phyloP scores from a whole-genome alignment of 1,140 invertebrate species.

The Cryptotermes secundus region DNA sequence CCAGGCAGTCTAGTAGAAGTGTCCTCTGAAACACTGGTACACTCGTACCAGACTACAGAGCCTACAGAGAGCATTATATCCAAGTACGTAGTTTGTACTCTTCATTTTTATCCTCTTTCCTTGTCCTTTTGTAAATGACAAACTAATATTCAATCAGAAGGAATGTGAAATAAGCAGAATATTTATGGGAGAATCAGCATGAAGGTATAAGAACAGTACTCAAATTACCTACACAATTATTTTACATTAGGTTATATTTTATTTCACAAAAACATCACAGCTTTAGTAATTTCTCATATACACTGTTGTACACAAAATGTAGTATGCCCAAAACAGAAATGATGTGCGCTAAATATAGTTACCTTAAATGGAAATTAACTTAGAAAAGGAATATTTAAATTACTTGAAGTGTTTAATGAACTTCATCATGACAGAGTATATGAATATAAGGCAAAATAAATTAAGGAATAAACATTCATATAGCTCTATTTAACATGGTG shows the following conservation, averaged over 20 bases:
- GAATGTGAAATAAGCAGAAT: no score
- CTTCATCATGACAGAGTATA: not conserved
- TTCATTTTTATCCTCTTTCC: no score
- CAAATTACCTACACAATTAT: not conserved
- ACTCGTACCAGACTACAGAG: no score
- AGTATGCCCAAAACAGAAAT: not conserved
- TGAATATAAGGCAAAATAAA: not conserved
- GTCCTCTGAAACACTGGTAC: no score
- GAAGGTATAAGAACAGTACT: not conserved
- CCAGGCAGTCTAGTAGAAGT: no score
- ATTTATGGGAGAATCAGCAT: no score
- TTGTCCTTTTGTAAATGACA: no score
- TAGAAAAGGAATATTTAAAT: not conserved
- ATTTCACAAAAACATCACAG: slow-evolving; percentile 14
- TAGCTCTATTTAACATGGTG: not conserved
- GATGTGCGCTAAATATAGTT: not conserved
- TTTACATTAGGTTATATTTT: not conserved
- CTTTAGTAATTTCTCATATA: not conserved
- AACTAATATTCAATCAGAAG: no score
- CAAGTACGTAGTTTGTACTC: no score
- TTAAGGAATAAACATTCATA: not conserved
- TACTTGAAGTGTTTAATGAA: not conserved
- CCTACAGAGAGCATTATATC: no score
- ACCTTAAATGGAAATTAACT: not conserved
- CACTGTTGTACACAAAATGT: not conserved